phyloP scores from a whole-genome alignment of 1,140 invertebrate species.

The Tetramorium simillimum region DNA sequence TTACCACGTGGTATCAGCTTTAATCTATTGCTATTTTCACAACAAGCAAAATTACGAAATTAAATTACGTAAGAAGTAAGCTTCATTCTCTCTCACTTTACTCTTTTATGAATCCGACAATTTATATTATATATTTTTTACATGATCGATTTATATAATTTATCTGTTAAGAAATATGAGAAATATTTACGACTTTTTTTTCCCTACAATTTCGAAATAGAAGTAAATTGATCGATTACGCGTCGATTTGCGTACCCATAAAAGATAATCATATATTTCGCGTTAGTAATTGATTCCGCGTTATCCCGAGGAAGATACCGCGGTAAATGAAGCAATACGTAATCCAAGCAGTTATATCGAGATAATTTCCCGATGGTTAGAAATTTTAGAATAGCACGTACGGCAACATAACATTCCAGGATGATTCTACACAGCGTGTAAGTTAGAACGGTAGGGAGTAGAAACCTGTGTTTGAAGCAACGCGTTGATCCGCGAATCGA shows the following conservation, averaged over 20 bases:
- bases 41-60: not conserved
- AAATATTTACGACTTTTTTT: not conserved
- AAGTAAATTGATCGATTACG: not conserved
- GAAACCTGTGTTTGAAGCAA: slow-evolving; percentile 15
- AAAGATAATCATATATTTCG: not conserved
- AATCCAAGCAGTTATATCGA: slow-evolving; percentile 15
- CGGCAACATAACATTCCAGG: slow-evolving; percentile 9
- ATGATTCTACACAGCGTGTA: not conserved
- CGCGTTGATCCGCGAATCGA: slow-evolving; percentile 47
- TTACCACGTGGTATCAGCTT: not conserved
- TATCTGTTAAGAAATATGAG: not conserved
- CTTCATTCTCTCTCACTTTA: not conserved
- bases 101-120: not conserved
- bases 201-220: not conserved
- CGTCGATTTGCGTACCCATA: not conserved
- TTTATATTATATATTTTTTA: not conserved
- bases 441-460: slow-evolving; percentile 28
- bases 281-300: slow-evolving; percentile 3
- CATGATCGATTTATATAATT: not conserved
- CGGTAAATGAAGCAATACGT: slow-evolving; percentile 17
- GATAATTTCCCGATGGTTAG: slow-evolving; percentile 12
- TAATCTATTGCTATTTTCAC: not conserved
- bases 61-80: not conserved
- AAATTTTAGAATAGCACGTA: slow-evolving; percentile 26
- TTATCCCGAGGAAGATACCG: not conserved